These are phyloP conservation scores for Hepsetus odoe DNA, from an alignment of 2,113 vertebrate species.

Conservation along the genomic window DNA sequence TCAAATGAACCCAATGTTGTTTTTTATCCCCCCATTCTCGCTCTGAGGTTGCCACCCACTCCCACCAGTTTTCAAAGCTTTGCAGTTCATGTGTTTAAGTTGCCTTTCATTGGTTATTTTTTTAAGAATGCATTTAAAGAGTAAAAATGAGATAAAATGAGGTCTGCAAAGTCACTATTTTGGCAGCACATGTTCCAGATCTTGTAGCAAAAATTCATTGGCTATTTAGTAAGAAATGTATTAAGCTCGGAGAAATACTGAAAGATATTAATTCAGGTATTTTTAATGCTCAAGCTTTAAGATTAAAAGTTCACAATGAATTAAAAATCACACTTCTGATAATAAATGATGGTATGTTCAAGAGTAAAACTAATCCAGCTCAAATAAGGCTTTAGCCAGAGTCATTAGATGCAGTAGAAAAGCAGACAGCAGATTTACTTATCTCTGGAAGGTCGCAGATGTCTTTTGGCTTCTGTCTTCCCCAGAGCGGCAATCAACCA, in stretches of 20 bases:
- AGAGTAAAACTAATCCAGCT: neutral
- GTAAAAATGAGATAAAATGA: no score
- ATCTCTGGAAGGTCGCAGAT: neutral
- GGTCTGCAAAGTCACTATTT: no score
- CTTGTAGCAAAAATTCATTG: neutral
- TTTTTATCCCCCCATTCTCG: no score
- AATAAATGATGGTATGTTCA: neutral
- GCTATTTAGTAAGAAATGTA: neutral
- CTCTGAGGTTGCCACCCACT: no score
- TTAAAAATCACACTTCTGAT: neutral
- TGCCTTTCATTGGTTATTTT: no score
- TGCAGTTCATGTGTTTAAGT: no score
- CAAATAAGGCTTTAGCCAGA: neutral
- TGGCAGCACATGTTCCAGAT: neutral
- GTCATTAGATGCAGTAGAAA: neutral
- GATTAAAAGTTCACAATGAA: neutral
- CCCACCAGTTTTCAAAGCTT: no score
- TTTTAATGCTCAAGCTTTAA: neutral
- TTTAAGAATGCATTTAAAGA: no score
- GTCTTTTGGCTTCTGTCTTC: neutral
- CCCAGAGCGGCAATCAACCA: neutral
- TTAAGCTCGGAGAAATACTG: neutral
- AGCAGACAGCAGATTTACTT: neutral
- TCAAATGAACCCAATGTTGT: no score
- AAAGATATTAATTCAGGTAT: neutral